Evolutionary conservation across 2,888 invertebrate species (phyloP).

Genomic region (Vesta saturnalis): DNA sequence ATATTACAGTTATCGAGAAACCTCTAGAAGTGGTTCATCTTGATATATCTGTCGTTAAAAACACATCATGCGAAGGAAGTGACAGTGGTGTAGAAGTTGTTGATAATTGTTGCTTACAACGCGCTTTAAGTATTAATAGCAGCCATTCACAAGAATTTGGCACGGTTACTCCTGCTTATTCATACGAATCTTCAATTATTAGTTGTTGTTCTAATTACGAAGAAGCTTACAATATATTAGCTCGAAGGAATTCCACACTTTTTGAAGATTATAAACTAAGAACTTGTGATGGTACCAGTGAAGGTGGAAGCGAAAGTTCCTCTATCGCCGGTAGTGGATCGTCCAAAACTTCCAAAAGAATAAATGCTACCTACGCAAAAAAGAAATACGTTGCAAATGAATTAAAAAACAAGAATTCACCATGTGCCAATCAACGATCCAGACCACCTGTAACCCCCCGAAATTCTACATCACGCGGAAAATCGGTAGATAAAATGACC

Average conservation of each 20-base stretch:
- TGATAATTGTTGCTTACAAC: conserved; percentile 62
- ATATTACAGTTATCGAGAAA: conserved; percentile 56
- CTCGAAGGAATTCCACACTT: conserved; percentile 59
- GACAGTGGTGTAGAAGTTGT: conserved; percentile 83
- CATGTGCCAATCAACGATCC: conserved; percentile 42
- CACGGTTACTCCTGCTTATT: conserved; percentile 70
- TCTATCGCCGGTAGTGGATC: conserved; percentile 67
- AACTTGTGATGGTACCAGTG: conserved; percentile 68
- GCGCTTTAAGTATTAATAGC: conserved; percentile 68
- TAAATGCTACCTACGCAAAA: conserved; percentile 61
- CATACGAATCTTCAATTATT: conserved; percentile 81
- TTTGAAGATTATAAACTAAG: conserved; percentile 58
- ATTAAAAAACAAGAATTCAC: conserved; percentile 49
- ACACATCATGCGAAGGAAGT: conserved; percentile 71
- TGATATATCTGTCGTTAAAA: conserved; percentile 29
- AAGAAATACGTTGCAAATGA: conserved; percentile 68
- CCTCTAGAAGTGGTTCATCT: conserved; percentile 19
- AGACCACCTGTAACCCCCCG: conserved; percentile 54
- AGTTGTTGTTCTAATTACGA: conserved; percentile 81
- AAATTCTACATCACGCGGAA: conserved; percentile 46
- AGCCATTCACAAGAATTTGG: conserved; percentile 70
- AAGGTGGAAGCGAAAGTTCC: conserved; percentile 82
- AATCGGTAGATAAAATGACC: conserved; percentile 69
- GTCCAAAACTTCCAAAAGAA: conserved; percentile 61
- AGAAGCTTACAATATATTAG: conserved; percentile 65